Evolutionary conservation across 2,797 vertebrate species (phyloP).

Genomic region (Pseudomugil gertrudae): DNA sequence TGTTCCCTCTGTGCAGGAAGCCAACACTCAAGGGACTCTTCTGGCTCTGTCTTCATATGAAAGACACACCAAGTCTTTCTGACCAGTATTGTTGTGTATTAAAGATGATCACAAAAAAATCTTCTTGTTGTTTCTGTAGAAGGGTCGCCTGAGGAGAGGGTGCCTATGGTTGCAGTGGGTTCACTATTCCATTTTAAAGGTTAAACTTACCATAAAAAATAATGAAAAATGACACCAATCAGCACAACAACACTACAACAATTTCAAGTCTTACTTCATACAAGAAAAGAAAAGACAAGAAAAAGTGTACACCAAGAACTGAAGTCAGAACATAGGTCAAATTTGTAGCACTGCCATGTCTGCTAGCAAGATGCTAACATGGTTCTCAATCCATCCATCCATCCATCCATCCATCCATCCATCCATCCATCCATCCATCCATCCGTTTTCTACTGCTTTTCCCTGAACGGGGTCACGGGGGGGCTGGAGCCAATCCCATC

Average conservation of each 20-base stretch:
- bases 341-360: slow-evolving; percentile 40
- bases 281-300: slow-evolving; percentile 46
- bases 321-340: slow-evolving; percentile 58
- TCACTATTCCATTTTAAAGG: slow-evolving; percentile 45
- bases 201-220: slow-evolving; percentile 39
- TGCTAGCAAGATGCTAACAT: slow-evolving; percentile 26
- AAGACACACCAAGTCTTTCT: slow-evolving; percentile 56
- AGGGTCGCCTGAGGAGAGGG: slow-evolving; percentile 68
- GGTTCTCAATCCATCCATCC: no score
- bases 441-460: no score
- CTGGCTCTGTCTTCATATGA: slow-evolving; percentile 65
- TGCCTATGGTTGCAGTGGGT: slow-evolving; percentile 49
- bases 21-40: slow-evolving; percentile 70
- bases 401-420: no score
- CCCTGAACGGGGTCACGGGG: no score
- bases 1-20: slow-evolving; percentile 76
- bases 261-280: slow-evolving; percentile 47
- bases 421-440: no score
- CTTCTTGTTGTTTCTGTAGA: slow-evolving; percentile 1
- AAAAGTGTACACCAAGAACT: slow-evolving; percentile 43
- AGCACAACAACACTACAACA: slow-evolving; percentile 43
- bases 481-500: no score
- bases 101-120: slow-evolving; percentile 18
- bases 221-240: slow-evolving; percentile 18
- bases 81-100: slow-evolving; percentile 35